Percentiles rank a stretch among this genome's conserved stretches.
Evolutionary conservation across 1,140 invertebrate species (phyloP).

Genomic region (Camponotus floridanus): DNA sequence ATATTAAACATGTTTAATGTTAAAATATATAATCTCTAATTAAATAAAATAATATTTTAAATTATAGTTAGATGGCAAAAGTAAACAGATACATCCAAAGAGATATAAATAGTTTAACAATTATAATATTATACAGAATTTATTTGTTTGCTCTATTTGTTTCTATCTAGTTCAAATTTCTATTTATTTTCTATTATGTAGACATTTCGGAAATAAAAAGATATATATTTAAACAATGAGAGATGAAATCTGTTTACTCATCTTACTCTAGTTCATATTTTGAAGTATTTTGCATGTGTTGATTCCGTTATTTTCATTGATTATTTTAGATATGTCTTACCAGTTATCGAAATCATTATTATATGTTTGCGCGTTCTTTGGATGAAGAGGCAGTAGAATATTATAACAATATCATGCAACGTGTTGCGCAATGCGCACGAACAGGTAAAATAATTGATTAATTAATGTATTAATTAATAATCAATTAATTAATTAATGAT

Average conservation of each 20-base stretch:
- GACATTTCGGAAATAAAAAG: too few species aligned
- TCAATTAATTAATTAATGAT: conserved; percentile 10
- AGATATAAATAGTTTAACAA: too few species aligned
- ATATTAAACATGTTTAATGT: background rate
- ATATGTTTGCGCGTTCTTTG: conserved; percentile 74
- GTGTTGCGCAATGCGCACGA: conserved; percentile 74
- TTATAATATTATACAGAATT: too few species aligned
- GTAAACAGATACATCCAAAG: too few species aligned
- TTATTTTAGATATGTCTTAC: conserved; percentile 74
- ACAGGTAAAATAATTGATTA: conserved; percentile 62
- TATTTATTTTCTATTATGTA: too few species aligned
- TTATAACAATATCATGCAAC: conserved; percentile 74
- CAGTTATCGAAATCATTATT: conserved; percentile 67
- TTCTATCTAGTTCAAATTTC: too few species aligned
- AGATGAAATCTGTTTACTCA: too few species aligned
- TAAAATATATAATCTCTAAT: too few species aligned
- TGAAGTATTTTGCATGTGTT: background rate
- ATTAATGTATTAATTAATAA: conserved; percentile 2
- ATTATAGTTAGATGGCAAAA: too few species aligned
- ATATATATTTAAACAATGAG: too few species aligned
- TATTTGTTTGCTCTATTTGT: too few species aligned
- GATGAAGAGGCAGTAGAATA: conserved; percentile 71
- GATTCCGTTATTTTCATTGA: conserved; percentile 24
- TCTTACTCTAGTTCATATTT: background rate
- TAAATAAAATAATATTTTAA: too few species aligned